These are phyloP conservation scores for Basileuterus tristriatus DNA, from an alignment of 2,797 vertebrate genomes.

Conservation along the genomic window DNA sequence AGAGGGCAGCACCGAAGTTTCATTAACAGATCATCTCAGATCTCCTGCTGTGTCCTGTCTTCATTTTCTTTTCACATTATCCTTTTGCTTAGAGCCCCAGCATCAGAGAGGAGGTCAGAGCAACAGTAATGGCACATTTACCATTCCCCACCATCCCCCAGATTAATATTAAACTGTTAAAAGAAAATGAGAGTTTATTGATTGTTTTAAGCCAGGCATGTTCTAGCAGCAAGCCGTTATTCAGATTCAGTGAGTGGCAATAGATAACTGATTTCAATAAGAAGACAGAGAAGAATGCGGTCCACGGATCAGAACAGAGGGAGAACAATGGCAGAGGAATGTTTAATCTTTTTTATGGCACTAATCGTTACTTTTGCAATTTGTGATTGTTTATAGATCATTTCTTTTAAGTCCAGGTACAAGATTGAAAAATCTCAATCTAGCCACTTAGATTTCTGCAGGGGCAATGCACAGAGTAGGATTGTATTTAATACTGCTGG, in stretches of 20 bases:
- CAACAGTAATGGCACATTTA: constrained; percentile 81
- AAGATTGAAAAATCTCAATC: constrained; percentile 83
- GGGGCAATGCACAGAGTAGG: constrained; percentile 22
- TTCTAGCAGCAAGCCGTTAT: constrained; percentile 84
- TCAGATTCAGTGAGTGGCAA: constrained; percentile 84
- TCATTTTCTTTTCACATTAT: constrained; percentile 84
- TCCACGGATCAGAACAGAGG: constrained; percentile 75
- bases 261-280: constrained; percentile 91
- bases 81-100: constrained; percentile 79
- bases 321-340: constrained; percentile 82
- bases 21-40: constrained; percentile 87
- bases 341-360: constrained; percentile 87
- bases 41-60: constrained; percentile 87
- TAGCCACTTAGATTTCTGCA: constrained; percentile 76
- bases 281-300: constrained; percentile 83
- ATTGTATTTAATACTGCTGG: constrained; percentile 64
- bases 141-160: constrained; percentile 83
- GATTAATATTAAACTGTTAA: constrained; percentile 93
- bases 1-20: constrained; percentile 83
- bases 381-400: constrained; percentile 86
- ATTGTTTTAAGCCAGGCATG: constrained; percentile 89
- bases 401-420: constrained; percentile 82
- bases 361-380: constrained; percentile 87
- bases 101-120: constrained; percentile 80
- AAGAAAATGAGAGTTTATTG: constrained; percentile 94